Conservation (phyloP, 2,113 vertebrate species). For the Andinoacara biseriatus region DNA sequence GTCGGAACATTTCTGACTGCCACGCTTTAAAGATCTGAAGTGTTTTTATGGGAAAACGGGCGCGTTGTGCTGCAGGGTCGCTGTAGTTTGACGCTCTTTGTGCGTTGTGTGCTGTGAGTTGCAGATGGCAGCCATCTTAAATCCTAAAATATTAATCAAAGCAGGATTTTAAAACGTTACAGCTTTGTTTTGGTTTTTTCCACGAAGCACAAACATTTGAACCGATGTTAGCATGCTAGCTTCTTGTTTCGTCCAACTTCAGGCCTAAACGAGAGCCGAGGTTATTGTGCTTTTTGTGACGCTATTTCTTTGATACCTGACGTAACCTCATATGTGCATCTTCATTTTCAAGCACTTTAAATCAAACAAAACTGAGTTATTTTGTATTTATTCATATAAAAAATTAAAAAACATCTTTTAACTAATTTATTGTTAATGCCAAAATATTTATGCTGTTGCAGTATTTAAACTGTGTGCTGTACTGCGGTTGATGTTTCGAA, state of each 20-base stretch:
- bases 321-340: background rate
- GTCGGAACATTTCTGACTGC: background rate
- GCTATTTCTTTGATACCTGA: background rate
- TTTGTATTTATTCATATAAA: slow-evolving; percentile 19
- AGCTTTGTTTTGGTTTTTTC: background rate
- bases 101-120: background rate
- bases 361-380: background rate
- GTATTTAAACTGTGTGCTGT: slow-evolving; percentile 52
- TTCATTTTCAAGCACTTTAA: slow-evolving; percentile 25
- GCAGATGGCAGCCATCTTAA: slow-evolving; percentile 32
- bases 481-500: slow-evolving; percentile 60
- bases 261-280: background rate
- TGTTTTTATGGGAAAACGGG: background rate
- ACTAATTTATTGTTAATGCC: slow-evolving; percentile 42
- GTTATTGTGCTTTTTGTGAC: background rate
- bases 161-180: background rate
- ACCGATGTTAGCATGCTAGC: background rate
- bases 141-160: background rate
- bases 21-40: background rate
- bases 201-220: background rate
- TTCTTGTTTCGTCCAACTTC: background rate
- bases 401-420: slow-evolving; percentile 2
- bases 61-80: background rate
- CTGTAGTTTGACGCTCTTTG: background rate
- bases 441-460: slow-evolving; percentile 28